Evolutionary conservation across 1,140 invertebrate species (phyloP).

Genomic region (Rhizoglyphus robini): DNA sequence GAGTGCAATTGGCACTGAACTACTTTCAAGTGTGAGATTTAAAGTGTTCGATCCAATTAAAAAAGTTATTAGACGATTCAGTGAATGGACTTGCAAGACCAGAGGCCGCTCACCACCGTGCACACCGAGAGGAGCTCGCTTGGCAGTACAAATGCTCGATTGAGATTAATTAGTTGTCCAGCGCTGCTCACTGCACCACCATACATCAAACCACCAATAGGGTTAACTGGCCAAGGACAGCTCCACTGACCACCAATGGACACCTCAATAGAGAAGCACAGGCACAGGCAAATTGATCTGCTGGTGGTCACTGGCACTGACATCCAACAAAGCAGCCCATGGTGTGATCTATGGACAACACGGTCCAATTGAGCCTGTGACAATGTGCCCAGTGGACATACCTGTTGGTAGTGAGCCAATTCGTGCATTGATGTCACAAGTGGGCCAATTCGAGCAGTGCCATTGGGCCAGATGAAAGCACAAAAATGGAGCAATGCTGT

Average conservation of each 20-base stretch:
- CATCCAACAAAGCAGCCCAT: background rate
- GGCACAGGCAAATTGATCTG: background rate
- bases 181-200: background rate
- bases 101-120: too few relatives aligned
- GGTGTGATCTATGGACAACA: too few relatives aligned
- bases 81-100: background rate
- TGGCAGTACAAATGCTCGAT: background rate
- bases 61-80: background rate
- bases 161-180: constrained; percentile 12
- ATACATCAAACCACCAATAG: background rate
- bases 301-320: background rate
- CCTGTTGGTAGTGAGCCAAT: too few relatives aligned
- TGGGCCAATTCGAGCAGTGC: too few relatives aligned
- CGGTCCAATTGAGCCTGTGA: too few relatives aligned
- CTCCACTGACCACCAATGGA: background rate
- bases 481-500: too few relatives aligned
- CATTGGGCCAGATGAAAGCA: too few relatives aligned
- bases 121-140: too few relatives aligned
- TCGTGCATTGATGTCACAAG: too few relatives aligned
- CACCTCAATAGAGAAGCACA: background rate
- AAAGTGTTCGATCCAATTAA: constrained; percentile 8
- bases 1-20: background rate
- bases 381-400: too few relatives aligned
- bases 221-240: background rate
- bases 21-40: background rate